Conservation (phyloP, 2,113 vertebrate species). For the Chaetops frenatus region DNA sequence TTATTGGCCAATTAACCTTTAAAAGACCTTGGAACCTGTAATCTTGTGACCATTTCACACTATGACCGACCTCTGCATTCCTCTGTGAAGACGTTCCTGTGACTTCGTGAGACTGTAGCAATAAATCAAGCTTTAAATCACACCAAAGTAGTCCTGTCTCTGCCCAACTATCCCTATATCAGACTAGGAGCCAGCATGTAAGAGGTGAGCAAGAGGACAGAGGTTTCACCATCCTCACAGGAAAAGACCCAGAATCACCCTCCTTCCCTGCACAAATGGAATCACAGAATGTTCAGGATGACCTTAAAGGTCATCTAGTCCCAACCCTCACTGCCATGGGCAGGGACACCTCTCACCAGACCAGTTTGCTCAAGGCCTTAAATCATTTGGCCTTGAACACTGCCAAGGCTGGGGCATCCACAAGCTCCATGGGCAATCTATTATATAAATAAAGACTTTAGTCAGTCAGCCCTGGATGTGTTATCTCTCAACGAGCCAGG, state of each 20-base stretch:
- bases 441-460: not conserved
- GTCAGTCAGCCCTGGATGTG: not conserved
- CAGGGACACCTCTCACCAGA: not conserved
- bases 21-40: too few species aligned
- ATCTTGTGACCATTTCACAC: too few species aligned
- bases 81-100: too few species aligned
- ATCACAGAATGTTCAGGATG: not conserved
- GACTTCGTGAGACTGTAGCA: too few species aligned
- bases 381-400: not conserved
- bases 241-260: not conserved
- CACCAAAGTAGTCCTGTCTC: too few species aligned
- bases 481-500: not conserved
- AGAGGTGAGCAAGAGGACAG: not conserved
- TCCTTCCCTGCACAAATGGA: not conserved
- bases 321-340: accelerated
- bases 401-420: not conserved
- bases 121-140: too few species aligned
- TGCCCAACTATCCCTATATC: too few species aligned
- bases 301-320: not conserved
- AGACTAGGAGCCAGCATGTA: not conserved
- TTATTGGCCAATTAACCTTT: too few species aligned
- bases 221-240: not conserved
- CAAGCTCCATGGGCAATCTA: not conserved
- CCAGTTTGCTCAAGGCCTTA: not conserved
- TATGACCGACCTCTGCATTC: too few species aligned